A percentile compares a stretch with the other conserved stretches of the same genome.
phyloP scores from a whole-genome alignment of 2,888 invertebrate genomes.

The Drosophila barbarae region DNA sequence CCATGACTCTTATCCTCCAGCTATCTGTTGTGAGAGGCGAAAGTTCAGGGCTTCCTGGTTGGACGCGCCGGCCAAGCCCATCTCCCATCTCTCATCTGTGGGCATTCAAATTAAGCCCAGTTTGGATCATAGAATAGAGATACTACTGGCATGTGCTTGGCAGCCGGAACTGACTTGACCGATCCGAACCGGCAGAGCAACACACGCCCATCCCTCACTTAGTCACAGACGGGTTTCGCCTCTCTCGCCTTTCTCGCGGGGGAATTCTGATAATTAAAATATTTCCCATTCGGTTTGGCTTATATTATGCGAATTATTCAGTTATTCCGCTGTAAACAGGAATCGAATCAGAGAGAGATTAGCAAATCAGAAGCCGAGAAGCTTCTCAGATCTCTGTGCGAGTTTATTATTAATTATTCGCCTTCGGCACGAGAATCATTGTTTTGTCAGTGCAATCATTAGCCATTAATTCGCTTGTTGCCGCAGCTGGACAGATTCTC shows the following conservation, averaged over 20 bases:
- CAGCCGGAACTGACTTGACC: constrained; percentile 60
- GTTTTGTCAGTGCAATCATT: constrained; percentile 37
- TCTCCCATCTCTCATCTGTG: neutral
- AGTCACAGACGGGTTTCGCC: constrained; percentile 33
- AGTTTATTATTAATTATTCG: constrained; percentile 32
- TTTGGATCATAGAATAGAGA: constrained; percentile 20
- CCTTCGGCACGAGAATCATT: constrained; percentile 31
- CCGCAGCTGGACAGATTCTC: constrained; percentile 14
- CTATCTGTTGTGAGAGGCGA: constrained; percentile 22
- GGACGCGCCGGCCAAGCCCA: constrained; percentile 11
- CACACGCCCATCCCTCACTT: constrained; percentile 32
- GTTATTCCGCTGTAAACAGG: constrained; percentile 38
- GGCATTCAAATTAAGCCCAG: constrained; percentile 41
- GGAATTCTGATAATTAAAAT: constrained; percentile 32
- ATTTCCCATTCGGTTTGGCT: constrained; percentile 12
- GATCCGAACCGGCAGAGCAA: constrained; percentile 23
- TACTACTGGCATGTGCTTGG: constrained; percentile 45
- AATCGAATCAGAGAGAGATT: constrained; percentile 21
- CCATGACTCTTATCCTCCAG: constrained; percentile 25
- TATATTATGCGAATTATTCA: constrained; percentile 31
- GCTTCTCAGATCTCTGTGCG: constrained; percentile 3
- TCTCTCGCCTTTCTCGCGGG: constrained; percentile 23
- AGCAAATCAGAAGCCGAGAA: constrained; percentile 23
- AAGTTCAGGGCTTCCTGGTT: constrained; percentile 35
- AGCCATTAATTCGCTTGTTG: constrained; percentile 38